Base-by-base conservation (phyloP, 2,888 invertebrate species). In the Rutpela maculata region DNA sequence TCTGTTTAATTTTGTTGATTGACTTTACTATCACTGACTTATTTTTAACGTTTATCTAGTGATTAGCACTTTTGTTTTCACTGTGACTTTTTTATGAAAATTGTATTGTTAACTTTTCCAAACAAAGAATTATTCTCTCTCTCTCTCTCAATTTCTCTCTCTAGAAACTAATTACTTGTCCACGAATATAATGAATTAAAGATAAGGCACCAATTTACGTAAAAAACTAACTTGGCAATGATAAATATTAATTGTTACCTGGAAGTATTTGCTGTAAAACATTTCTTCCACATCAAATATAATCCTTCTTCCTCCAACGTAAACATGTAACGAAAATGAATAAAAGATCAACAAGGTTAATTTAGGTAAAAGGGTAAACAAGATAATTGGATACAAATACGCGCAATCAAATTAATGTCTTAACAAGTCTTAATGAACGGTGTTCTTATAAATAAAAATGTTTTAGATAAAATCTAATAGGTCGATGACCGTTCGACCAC, bases 371-470 rank as follows among this genome's bases (percentile, higher is more conserved):
- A 70, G 60, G 31, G 26, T 60, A 60, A 70, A 70, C 70, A 70
- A 60, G 57, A 19, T 35, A 43, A 18, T 56, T 60, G 60, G 38
- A 57, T 60, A 59, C 60, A 26, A 70, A 70, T 57, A 26, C 38
- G 12, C 11, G 18, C 69, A 57, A 55, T 69, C 59, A 31, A 43
- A 17, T 43, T 70, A 70, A 70, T 59, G 70, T 38, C 31, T 35
- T 50, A 22, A 50, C 70, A 70, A 43, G 60, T 56, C 56, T 38
- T 69, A 57, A 69, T 57, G 56, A 26, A n/a, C 5, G 9, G 26
- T 56, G 67, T 55, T 67, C 19, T n/a, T 50, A 67, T 67, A 65
- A 65, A 65, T 65, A 56, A 67, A 50, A 67, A 67, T 56, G 67
- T 26, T 26, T 67, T 55, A 50, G 67, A 67, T 55, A 31, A 43